Conservation (phyloP, 2,797 vertebrate species). For the Mus spretus region DNA sequence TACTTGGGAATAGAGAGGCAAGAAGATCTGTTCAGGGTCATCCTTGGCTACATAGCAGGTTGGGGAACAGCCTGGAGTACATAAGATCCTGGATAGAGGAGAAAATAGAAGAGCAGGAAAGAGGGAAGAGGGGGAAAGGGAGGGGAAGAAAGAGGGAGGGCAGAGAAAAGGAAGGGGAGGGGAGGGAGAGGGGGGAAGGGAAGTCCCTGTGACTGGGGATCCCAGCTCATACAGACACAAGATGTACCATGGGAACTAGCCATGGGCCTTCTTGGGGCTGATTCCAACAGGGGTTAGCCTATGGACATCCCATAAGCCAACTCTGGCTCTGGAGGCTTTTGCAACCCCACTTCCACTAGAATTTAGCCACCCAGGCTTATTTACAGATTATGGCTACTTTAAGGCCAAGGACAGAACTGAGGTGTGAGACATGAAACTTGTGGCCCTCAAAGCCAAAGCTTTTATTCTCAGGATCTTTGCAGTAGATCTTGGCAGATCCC, state of each 20-base stretch:
- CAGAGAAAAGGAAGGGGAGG: background rate
- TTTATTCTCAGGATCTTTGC: background rate
- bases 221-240: rapidly evolving
- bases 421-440: background rate
- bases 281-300: background rate
- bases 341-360: background rate
- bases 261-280: background rate
- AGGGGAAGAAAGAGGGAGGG: too few relatives aligned
- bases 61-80: background rate
- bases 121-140: rapidly evolving
- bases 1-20: background rate
- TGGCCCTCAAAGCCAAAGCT: background rate
- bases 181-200: background rate
- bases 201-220: background rate
- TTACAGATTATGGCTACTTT: background rate
- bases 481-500: background rate
- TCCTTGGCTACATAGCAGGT: background rate
- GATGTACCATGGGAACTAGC: background rate
- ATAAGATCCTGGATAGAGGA: background rate
- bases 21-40: background rate
- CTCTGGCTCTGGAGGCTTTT: background rate
- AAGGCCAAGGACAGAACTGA: background rate
- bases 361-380: background rate
- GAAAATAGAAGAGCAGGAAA: background rate
- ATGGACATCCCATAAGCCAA: background rate